Base-by-base conservation (phyloP, 2,888 invertebrate genomes). In the Metacarcinus magister region DNA sequence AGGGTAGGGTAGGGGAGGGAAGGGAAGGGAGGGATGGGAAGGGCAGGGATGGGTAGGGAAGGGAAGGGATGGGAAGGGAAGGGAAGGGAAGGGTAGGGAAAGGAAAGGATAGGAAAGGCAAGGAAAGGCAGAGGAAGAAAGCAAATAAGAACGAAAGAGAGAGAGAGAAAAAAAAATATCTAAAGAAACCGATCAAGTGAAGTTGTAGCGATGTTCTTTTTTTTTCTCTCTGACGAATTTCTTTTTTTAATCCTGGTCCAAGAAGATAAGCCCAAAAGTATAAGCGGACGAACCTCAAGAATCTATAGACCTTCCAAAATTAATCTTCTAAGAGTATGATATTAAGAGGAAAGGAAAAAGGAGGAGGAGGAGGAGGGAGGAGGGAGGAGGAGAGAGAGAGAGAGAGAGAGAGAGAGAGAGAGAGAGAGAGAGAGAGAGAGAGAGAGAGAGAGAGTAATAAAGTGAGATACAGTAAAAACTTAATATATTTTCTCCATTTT, bases 231-330 rank as follows among this genome's bases (percentile, higher is more conserved):
- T 54, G 0, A 10, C 1, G 16, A 54, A 13, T 54, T 54, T 67
- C 67, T 19, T 67, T 19, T 2, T n/a, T n/a, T 67, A 16, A 10
- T 67, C n/a, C n/a, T 67, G 19, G 67, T 19, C 67, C 67, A n/a
- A 1, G 67, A n/a, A 67, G 67, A 16, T 67, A 67, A 67, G 67
- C 19, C 67, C 67, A 23, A 19, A 67, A 67, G n/a, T 19, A 67
- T 5, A 1, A 5, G 67, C 67, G 67, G 67, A 5, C 23, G 67
- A 67, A 67, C 67, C 67, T 67, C 67, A n/a, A n/a, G 67, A n/a
- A 67, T 67, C 67, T 67, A 67, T 67, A 67, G 67, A 67, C 67
- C 67, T 67, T n/a, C 5, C n/a, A n/a, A 67, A 67, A 67, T 67
- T 67, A 67, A 67, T 67, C 67, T 67, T 67, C 67, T 67, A 28